Percentiles rank a stretch among this genome's conserved stretches.
Evolutionary conservation across 2,888 invertebrate species (phyloP).

Genomic region (Volucella zonaria): DNA sequence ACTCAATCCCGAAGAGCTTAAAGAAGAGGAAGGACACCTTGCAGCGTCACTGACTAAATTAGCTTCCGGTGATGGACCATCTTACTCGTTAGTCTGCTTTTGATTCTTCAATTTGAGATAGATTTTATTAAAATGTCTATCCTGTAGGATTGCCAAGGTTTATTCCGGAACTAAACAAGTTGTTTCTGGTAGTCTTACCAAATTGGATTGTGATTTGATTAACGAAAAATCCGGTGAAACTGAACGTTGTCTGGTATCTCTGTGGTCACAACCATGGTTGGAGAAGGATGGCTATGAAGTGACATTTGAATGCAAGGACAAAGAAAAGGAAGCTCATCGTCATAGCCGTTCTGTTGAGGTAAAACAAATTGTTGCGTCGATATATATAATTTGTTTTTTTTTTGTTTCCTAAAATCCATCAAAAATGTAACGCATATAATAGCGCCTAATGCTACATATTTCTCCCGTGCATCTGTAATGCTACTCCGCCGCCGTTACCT

Average conservation of each 20-base stretch:
- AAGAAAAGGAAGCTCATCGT: constrained; percentile 76
- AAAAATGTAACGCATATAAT: too few relatives aligned
- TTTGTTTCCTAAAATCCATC: too few relatives aligned
- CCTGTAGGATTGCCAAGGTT: too few relatives aligned
- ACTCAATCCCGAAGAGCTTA: constrained; percentile 34
- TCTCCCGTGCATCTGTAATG: too few relatives aligned
- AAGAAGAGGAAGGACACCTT: constrained; percentile 30
- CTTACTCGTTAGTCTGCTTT: constrained; percentile 35
- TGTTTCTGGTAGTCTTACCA: constrained; percentile 84
- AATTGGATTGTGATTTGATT: constrained; percentile 84
- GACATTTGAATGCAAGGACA: constrained; percentile 81
- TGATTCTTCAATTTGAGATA: too few relatives aligned
- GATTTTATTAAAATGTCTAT: too few relatives aligned
- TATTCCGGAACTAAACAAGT: constrained; percentile 83
- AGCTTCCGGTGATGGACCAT: constrained; percentile 55
- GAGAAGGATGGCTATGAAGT: constrained; percentile 80
- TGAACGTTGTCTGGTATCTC: constrained; percentile 79
- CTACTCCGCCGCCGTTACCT: too few relatives aligned
- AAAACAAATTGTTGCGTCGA: neutral
- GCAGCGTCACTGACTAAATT: constrained; percentile 35
- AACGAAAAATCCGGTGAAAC: constrained; percentile 83
- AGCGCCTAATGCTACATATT: too few relatives aligned
- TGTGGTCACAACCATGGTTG: constrained; percentile 86
- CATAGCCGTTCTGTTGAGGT: constrained; percentile 78
- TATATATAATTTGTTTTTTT: too few relatives aligned